Evolutionary conservation across 2,888 invertebrate genomes (phyloP), one percentile per base, ranked within the genome.

Genomic region (Azorinus chamasolen): DNA sequence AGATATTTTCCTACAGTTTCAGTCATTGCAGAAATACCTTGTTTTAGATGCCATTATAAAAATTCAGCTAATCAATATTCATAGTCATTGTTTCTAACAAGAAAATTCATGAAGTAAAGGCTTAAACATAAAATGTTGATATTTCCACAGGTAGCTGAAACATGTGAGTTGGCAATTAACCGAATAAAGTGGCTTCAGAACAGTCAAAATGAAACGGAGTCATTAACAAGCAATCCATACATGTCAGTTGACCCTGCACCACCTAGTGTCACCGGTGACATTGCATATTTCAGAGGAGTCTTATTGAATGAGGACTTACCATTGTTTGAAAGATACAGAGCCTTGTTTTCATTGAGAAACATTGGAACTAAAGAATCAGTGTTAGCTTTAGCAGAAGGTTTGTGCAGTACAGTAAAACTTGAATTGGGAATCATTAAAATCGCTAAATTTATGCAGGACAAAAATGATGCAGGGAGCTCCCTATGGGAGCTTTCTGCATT

Each of bases 291-390:
- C 8, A 95, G 94, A 86, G 87, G 91, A 10, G 94, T 94, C 24
- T 94, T 98, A 71, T 93, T 98, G 87, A 95, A 98, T 94, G 96
- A 96, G 84, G 94, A 94, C 0, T 94, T 95, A 68, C 93, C 95
- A 0, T 93, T 99, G 16, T 99, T 98, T 94, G 96, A 97, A 51
- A 95, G 98, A 86, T 99, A 99, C 90, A 95, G 97, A 86, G 98
- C 99, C 0, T 97, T 99, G 98, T 99, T 99, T 93, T 96, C 97
- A 55, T 94, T 99, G 71, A 95, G 99, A 76, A 98, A 99, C 93
- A 93, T 97, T 64, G 95, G 95, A 39, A 96, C 96, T 0, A 94
- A 95, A 68, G 96, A 97, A 80, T 96, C 97, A 89, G 95, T 97
- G 27, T 92, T 95, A 79, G 96, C 96, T 25, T 94, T 99, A 39